Conservation (phyloP, 2,113 vertebrate species). For the Steatornis caripensis region DNA sequence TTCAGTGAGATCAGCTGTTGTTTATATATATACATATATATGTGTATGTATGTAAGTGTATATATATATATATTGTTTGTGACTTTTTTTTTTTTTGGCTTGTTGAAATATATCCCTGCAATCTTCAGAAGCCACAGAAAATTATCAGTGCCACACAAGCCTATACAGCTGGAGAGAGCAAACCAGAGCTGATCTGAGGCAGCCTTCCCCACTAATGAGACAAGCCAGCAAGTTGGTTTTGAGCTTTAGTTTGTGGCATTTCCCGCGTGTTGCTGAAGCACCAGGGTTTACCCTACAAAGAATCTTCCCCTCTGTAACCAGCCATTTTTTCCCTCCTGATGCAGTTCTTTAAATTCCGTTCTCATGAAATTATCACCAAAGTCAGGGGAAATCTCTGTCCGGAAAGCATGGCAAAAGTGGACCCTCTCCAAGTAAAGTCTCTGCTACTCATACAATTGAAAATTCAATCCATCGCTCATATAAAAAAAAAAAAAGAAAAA, state of each 20-base stretch:
- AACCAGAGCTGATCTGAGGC: constrained; percentile 29
- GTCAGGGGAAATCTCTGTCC: background rate
- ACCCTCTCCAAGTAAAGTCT: background rate
- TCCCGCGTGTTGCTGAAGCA: background rate
- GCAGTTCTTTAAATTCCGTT: background rate
- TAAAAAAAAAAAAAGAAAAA: background rate
- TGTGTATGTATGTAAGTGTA: too few species aligned
- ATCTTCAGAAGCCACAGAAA: constrained; percentile 58
- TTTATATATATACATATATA: background rate
- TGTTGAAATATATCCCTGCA: constrained; percentile 39
- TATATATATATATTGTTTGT: background rate
- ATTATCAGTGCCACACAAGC: constrained; percentile 39
- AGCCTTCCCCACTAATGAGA: background rate
- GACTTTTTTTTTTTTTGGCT: constrained; percentile 35
- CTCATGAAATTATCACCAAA: background rate
- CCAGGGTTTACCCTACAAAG: background rate
- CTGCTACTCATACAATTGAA: background rate
- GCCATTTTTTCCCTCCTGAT: background rate
- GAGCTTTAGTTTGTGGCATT: background rate
- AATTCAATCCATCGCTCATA: background rate
- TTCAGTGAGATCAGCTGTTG: constrained; percentile 63
- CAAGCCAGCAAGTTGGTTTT: background rate
- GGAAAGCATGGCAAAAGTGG: background rate
- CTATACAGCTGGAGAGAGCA: constrained; percentile 9
- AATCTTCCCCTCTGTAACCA: background rate